These are phyloP conservation scores for Mya arenaria DNA, from an alignment of 1,140 invertebrate species.

Conservation along the genomic window DNA sequence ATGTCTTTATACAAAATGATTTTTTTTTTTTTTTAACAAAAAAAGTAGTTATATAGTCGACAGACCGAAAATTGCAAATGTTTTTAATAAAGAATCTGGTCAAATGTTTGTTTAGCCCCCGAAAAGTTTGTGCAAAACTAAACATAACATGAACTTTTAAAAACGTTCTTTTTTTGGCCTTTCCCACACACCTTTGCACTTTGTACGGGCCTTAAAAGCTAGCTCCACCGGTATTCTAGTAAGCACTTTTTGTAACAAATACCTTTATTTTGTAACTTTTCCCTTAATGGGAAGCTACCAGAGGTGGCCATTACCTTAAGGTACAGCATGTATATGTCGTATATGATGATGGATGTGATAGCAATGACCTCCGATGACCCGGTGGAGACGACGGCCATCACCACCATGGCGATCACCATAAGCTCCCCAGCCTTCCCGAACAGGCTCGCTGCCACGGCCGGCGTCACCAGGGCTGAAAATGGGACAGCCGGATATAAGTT, in stretches of 20 bases:
- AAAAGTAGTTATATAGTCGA: too few relatives aligned
- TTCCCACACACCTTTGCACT: too few relatives aligned
- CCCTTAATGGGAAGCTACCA: neutral
- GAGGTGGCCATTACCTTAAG: slow-evolving; percentile 76
- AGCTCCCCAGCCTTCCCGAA: slow-evolving; percentile 76
- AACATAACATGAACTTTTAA: too few relatives aligned
- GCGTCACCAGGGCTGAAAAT: slow-evolving; percentile 77
- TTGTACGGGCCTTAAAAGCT: neutral
- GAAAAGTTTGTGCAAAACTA: too few relatives aligned
- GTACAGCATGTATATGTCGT: slow-evolving; percentile 81
- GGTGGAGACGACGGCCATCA: slow-evolving; percentile 81
- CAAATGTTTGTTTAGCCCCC: too few relatives aligned
- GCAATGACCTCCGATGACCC: slow-evolving; percentile 81
- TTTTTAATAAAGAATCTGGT: too few relatives aligned
- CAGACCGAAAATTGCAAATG: too few relatives aligned
- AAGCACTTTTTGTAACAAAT: neutral
- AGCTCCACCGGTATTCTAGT: neutral
- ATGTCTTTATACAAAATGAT: too few relatives aligned
- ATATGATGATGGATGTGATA: slow-evolving; percentile 81
- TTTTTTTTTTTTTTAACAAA: too few relatives aligned
- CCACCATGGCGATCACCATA: slow-evolving; percentile 77
- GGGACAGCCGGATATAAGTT: too few relatives aligned
- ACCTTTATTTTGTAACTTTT: neutral
- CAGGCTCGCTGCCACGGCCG: slow-evolving; percentile 76
- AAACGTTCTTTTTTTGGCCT: too few relatives aligned